Conservation (phyloP, 2,888 invertebrate species). For the Sarcophaga caerulescens region DNA sequence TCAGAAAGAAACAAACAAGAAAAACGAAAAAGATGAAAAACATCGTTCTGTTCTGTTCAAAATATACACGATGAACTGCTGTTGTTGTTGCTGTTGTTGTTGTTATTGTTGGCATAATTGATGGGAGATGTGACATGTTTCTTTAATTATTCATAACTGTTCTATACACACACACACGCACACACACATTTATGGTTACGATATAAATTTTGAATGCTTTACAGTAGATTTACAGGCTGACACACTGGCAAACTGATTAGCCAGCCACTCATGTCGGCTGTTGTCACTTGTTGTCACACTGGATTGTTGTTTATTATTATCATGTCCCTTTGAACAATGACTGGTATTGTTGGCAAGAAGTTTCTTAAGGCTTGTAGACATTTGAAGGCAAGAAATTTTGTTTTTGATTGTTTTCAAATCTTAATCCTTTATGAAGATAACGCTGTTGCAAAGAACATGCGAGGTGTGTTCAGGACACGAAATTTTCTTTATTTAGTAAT, state of each 20-base stretch:
- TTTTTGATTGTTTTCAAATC: no score
- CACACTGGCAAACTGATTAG: slow-evolving; percentile 54
- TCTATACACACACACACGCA: background rate
- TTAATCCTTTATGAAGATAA: no score
- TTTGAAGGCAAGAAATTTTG: no score
- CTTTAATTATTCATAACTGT: slow-evolving; percentile 64
- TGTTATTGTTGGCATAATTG: slow-evolving; percentile 52
- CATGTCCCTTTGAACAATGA: slow-evolving; percentile 25
- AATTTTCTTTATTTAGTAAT: no score
- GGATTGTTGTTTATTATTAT: slow-evolving; percentile 27
- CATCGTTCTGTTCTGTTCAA: background rate
- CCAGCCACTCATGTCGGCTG: slow-evolving; percentile 40
- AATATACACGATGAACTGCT: slow-evolving; percentile 1
- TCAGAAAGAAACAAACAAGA: slow-evolving; percentile 27
- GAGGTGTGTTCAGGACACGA: no score
- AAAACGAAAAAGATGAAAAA: background rate
- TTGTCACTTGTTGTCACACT: slow-evolving; percentile 50
- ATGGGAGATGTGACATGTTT: slow-evolving; percentile 66
- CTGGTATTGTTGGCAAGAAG: background rate
- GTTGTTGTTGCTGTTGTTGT: no score
- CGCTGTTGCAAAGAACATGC: no score
- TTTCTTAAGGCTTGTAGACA: no score
- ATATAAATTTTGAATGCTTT: slow-evolving; percentile 24
- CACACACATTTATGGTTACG: slow-evolving; percentile 27
- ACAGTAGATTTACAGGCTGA: background rate